Evolutionary conservation across 2,888 invertebrate species (phyloP), one percentile per base, ranked within the genome.

Genomic region (Frankliniella intonsa): DNA sequence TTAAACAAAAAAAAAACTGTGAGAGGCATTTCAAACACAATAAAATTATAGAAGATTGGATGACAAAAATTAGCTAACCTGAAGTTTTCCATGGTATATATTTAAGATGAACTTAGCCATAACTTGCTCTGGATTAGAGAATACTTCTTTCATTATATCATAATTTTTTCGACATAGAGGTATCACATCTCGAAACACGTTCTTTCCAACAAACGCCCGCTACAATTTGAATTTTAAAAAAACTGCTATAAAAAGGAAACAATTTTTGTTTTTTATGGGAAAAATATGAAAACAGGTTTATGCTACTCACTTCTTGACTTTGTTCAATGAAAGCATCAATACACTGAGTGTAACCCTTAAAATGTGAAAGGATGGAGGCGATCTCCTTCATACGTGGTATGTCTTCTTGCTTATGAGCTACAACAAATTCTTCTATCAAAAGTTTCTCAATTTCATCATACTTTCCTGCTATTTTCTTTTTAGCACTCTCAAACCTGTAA

Each of bases 101-200:
- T 98, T 98, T 25, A 98, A 90, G 80, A 99, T 95, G 88, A 98
- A 97, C 90, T 99, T 99, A 83, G 96, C 95, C 96, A 99, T 97
- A 12, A 99, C 98, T 90, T 97, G 96, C 85, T 98, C 96, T 0
- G 98, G 97, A 88, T 97, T 97, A 10, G 94, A 94, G 87, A 99
- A 99, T 1, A 99, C 98, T 86, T 94, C 93, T 86, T 93, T 93
- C 84, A 96, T 95, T 84, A 94, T 91, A 85, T 93, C 91, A 88
- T 95, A 92, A 89, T 96, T 97, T 87, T 94, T 94, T 85, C 93
- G 93, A 88, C 98, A 98, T 85, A 99, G 90, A 0, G 96, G 95
- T 80, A 97, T 90, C 17, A 98, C 94, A 83, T 97, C 94, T 81
- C 92, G 92, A 89, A 98, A 99, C 82, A 98, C 94, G 87, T 98